Conservation (phyloP, 1,140 invertebrate species). For the Mercenaria mercenaria region DNA sequence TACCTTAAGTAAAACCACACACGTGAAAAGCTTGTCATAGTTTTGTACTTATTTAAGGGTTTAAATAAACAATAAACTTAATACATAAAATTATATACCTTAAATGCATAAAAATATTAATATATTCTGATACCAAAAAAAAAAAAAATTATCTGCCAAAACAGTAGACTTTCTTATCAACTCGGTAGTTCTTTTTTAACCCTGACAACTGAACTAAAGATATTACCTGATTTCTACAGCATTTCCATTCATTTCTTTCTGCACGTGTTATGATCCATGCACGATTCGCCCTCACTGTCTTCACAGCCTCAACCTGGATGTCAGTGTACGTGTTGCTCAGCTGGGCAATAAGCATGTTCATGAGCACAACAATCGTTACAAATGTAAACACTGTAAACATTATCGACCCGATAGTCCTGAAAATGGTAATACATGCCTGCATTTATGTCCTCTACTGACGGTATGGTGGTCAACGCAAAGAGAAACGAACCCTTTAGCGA, state of each 20-base stretch:
- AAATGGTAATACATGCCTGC: neutral
- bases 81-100: neutral
- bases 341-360: neutral
- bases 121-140: neutral
- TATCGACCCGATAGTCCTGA: neutral
- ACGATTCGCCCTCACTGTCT: neutral
- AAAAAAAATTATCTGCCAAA: neutral
- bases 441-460: neutral
- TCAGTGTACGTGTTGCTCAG: neutral
- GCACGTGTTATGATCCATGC: neutral
- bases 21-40: too few species aligned
- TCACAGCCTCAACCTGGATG: neutral
- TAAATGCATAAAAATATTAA: neutral
- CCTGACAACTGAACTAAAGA: too few species aligned
- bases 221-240: too few species aligned
- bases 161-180: neutral
- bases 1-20: too few species aligned
- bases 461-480: neutral
- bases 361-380: neutral
- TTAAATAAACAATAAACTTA: neutral
- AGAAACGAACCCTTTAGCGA: neutral
- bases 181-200: too few species aligned
- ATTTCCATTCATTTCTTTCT: neutral
- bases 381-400: neutral
- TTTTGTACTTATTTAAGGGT: too few species aligned